phyloP scores from a whole-genome alignment of 2,797 vertebrate species.

The Emydoidea blandingii region DNA sequence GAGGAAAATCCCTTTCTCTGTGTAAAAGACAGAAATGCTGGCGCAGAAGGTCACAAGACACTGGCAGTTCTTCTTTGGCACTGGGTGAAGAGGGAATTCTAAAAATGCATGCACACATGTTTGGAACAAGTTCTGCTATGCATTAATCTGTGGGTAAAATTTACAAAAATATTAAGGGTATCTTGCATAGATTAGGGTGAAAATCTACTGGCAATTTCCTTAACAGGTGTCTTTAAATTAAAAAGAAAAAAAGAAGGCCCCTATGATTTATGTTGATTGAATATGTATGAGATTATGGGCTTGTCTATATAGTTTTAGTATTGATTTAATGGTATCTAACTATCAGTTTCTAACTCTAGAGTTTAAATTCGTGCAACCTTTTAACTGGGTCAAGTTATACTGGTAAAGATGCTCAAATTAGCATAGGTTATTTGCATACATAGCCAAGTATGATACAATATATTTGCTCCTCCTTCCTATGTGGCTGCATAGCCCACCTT shows the following conservation, averaged over 20 bases:
- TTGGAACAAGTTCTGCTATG: fast-evolving
- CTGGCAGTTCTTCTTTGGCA: not conserved
- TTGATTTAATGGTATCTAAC: not conserved
- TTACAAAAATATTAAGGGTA: not conserved
- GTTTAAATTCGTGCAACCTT: not conserved
- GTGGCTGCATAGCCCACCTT: fast-evolving
- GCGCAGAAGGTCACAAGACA: not conserved
- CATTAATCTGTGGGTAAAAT: fast-evolving
- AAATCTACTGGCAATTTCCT: not conserved
- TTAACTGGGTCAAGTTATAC: not conserved
- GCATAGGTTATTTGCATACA: not conserved
- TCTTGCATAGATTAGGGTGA: not conserved
- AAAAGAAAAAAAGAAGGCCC: not conserved
- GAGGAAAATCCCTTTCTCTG: not conserved
- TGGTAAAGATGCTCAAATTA: not conserved
- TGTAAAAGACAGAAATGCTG: not conserved
- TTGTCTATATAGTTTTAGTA: not conserved
- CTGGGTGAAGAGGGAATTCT: not conserved
- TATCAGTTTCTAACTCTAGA: not conserved
- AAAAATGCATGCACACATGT: not conserved
- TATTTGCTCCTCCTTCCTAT: not conserved
- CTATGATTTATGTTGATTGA: not conserved
- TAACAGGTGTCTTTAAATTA: not conserved
- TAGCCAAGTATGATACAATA: not conserved
- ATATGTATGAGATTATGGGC: fast-evolving